These are phyloP conservation scores for Muntiacus reevesi DNA, from an alignment of 2,113 vertebrate genomes.

Conservation along the genomic window DNA sequence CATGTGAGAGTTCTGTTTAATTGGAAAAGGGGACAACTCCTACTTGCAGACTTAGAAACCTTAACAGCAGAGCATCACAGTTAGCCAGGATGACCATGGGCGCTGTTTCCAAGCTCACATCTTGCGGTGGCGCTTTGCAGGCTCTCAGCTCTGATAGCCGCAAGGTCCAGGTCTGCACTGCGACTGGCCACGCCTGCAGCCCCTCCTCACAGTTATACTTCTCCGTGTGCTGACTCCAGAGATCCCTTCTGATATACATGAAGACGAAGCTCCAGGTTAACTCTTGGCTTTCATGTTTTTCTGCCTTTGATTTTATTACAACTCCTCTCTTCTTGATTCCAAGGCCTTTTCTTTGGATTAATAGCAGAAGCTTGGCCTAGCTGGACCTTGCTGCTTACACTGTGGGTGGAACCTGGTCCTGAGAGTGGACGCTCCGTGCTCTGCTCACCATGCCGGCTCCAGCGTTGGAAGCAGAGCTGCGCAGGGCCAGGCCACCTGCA, in stretches of 20 bases:
- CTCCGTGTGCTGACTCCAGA: background rate
- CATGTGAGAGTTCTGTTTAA: background rate
- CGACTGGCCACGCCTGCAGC: background rate
- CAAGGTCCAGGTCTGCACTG: background rate
- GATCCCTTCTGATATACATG: background rate
- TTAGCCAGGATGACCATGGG: background rate
- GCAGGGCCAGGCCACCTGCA: background rate
- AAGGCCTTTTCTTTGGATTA: background rate
- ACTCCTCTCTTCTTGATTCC: background rate
- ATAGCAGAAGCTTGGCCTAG: background rate
- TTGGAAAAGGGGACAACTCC: background rate
- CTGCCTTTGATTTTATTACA: background rate
- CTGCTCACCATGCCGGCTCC: background rate
- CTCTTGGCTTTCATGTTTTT: background rate
- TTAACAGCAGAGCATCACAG: background rate
- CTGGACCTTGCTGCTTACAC: background rate
- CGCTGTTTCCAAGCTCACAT: background rate
- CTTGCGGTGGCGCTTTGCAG: background rate
- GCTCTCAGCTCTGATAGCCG: background rate
- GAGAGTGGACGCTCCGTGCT: background rate
- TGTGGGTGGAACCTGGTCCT: background rate
- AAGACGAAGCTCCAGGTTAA: background rate
- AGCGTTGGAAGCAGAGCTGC: rapidly evolving
- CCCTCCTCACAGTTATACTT: background rate
- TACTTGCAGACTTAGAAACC: background rate